Conservation (phyloP, 2,113 vertebrate species). For the Anseranas semipalmata region DNA sequence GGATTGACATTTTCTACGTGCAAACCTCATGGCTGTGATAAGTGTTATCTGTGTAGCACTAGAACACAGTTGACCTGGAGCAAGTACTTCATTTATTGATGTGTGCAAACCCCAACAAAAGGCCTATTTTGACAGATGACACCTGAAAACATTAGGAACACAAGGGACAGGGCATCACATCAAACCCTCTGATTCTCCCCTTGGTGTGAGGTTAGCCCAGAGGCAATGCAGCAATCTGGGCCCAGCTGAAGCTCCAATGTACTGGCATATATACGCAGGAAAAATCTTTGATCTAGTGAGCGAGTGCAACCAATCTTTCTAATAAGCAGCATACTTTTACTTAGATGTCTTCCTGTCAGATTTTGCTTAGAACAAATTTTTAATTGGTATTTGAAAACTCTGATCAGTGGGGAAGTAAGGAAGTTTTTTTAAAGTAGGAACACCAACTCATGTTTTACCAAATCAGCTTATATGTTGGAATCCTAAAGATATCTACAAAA, state of each 20-base stretch:
- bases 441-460: not conserved
- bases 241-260: not conserved
- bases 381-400: not conserved
- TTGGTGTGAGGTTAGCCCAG: not conserved
- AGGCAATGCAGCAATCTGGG: not conserved
- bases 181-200: not conserved
- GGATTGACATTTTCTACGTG: not conserved
- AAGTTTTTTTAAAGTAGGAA: not conserved
- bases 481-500: not conserved
- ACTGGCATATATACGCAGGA: not conserved
- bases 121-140: not conserved
- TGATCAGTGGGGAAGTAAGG: not conserved
- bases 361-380: conserved; percentile 18
- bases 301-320: not conserved
- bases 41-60: not conserved
- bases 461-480: not conserved
- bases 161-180: not conserved
- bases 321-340: not conserved
- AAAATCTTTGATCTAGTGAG: not conserved
- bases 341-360: not conserved
- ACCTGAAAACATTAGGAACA: not conserved
- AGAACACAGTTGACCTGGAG: not conserved
- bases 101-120: not conserved
- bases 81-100: not conserved
- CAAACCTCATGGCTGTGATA: not conserved